A percentile compares a stretch with the other conserved stretches of the same genome.
Conservation (phyloP, 1,140 invertebrate species). For the Drosophila gunungcola region DNA sequence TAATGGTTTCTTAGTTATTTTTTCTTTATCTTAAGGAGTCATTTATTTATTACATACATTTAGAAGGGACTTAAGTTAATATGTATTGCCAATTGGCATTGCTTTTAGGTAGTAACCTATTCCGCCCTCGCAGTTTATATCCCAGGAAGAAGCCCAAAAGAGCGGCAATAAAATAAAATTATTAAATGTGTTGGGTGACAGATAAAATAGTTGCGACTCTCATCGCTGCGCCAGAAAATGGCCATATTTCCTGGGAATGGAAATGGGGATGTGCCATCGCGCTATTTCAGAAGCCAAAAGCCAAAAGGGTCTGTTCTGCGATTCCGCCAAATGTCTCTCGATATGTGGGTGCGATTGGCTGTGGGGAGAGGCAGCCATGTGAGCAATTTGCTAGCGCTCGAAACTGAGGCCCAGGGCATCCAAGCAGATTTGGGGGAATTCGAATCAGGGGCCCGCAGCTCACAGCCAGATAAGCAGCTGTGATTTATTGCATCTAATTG, state of each 20-base stretch:
- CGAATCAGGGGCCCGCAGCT: conserved; percentile 42
- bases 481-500: conserved; percentile 79
- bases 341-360: background rate
- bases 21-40: no score
- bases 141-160: background rate
- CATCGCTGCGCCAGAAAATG: conserved; percentile 37
- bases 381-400: conserved; percentile 18
- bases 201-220: conserved; percentile 45
- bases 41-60: no score
- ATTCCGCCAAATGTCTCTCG: conserved; percentile 26
- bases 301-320: conserved; percentile 39
- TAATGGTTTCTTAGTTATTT: no score
- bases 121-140: conserved; percentile 14
- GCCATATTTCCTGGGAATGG: conserved; percentile 34
- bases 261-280: conserved; percentile 5
- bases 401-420: conserved; percentile 6
- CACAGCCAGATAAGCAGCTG: conserved; percentile 57
- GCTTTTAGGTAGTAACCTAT: background rate
- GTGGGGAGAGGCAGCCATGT: conserved; percentile 24
- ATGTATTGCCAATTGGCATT: background rate
- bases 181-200: conserved; percentile 31
- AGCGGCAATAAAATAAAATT: conserved; percentile 42
- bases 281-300: conserved; percentile 34
- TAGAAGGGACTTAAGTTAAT: no score
- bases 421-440: conserved; percentile 2